Evolutionary conservation across 2,888 invertebrate species (phyloP).

Genomic region (Ferdinandea cuprea): DNA sequence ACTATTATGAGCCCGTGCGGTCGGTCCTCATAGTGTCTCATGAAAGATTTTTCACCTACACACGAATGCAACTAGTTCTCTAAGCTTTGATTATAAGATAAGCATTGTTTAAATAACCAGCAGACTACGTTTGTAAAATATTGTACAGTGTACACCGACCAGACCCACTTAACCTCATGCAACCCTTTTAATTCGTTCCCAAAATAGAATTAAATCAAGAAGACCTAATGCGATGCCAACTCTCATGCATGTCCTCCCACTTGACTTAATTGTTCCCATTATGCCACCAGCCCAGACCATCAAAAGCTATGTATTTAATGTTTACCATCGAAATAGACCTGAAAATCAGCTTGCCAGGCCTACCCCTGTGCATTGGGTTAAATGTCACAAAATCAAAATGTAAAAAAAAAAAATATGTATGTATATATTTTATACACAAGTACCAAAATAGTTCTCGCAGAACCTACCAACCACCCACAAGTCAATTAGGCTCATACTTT

Average conservation of each 20-base stretch:
- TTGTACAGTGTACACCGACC: too few species aligned
- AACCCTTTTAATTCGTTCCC: background rate
- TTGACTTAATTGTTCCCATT: background rate
- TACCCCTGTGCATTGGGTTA: background rate
- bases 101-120: too few species aligned
- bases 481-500: constrained; percentile 51
- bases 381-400: constrained; percentile 12
- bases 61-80: too few species aligned
- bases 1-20: too few species aligned
- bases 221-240: background rate
- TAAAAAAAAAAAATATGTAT: constrained; percentile 2
- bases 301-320: background rate
- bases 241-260: background rate
- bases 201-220: constrained; percentile 5
- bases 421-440: constrained; percentile 7
- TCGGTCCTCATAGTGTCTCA: too few species aligned
- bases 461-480: constrained; percentile 32
- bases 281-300: constrained; percentile 1
- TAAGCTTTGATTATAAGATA: too few species aligned
- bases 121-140: too few species aligned
- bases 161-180: too few species aligned
- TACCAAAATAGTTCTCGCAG: constrained; percentile 40
- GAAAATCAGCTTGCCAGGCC: constrained; percentile 12
- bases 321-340: constrained; percentile 33
- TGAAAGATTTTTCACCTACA: too few species aligned